Evolutionary conservation across 2,113 vertebrate genomes (phyloP), one percentile per base, ranked within the genome.

Genomic region (Arenaria interpres): DNA sequence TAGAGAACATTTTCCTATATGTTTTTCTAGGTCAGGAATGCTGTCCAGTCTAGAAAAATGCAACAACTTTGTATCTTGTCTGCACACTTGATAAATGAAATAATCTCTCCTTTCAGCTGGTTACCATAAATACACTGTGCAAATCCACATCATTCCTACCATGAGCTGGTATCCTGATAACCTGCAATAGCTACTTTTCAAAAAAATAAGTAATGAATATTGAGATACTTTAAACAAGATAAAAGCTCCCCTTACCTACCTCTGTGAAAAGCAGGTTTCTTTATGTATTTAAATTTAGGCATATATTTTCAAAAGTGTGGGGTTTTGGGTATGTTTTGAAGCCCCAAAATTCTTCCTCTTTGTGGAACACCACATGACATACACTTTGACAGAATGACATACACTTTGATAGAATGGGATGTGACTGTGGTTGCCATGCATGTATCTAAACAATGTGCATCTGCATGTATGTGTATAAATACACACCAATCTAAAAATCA

Each of bases 361-460:
- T 74, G 16, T 82, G 41, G 51, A 72, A 48, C 7, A 54, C 1
- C 0, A 2, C 25, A 16, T 37, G 37, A 33, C 2, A 1, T 15
- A 48, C 18, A 18, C 21, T 77, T 12, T 53, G n/a, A 33, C 17
- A 62, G 23, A 60, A 50, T 17, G 10, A 33, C 2, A 1, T 15
- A 48, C 18, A 18, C 21, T 77, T 12, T 53, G n/a, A 33, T 19
- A 62, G 23, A 60, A 50, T 17, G 10, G 24, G 6, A 25, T 48
- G 33, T 21, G 14, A 18, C 13, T 66, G 9, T 46, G 27, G 2
- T 67, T 75, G 54, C 68, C 28, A 13, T 41, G 27, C 3, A 27
- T 59, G 4, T 53, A 12, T 21, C 6, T 46, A 77, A 85, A 45
- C 9, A 48, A 2, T 60, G 6, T 48, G 14, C 62, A 56, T 74